Evolutionary conservation across 2,797 vertebrate genomes (phyloP), one percentile per base, ranked within the genome.

Genomic region (Austrolebias charrua): DNA sequence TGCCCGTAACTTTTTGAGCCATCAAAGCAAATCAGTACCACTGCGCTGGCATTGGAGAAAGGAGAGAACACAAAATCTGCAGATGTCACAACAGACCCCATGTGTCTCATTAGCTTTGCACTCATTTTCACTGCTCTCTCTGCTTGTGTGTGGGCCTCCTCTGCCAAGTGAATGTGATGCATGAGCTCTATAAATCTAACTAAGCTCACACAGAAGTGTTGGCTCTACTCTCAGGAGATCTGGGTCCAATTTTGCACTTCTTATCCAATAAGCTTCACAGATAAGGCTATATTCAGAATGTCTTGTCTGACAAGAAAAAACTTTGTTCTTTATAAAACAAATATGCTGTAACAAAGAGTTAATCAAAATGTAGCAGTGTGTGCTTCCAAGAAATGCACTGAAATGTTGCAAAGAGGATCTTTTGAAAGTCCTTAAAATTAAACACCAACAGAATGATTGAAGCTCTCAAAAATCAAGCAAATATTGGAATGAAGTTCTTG

Each of bases 181-280:
- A 77, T 68, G 55, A 80, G 76, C 81, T 80, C 63, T 31, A 35
- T 75, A 81, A 87, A 88, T 69, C 80, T 83, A 75, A 75, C 77
- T 73, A 83, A 82, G 76, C 81, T 71, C 66, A 66, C 66, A 78
- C 58, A 62, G 72, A 79, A 68, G 69, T 70, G 60, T 66, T 82
- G 81, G 78, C 75, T 55, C 11, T 40, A 5, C 54, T 67, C 75
- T 73, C 83, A 82, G 55, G 66, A 63, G 66, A 80, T 68, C 67
- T 52, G 38, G 63, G 69, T 82, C 71, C 80, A 85, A 73, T 86
- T 79, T 80, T 75, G 68, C 73, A 76, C 72, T 82, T 83, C 74
- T 75, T 73, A 75, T 69, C 63, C 69, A 82, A 63, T 69, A 61
- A 76, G 73, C 62, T 63, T 79, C 55, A 59, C 61, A 73, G 69